Base-by-base conservation (phyloP, 1,140 invertebrate species). In the Trypoxylus dichotomus region DNA sequence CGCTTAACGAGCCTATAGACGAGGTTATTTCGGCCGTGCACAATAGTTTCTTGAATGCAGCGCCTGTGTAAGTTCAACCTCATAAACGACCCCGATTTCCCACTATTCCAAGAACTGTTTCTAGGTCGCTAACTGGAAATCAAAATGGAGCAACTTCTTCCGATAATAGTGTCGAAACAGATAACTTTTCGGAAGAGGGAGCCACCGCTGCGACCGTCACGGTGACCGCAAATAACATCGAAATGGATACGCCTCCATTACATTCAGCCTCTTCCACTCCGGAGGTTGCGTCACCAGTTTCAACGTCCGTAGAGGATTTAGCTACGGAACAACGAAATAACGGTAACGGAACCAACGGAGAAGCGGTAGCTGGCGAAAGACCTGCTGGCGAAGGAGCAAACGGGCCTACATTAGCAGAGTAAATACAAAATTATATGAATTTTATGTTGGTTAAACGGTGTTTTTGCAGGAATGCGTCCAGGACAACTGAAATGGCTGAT, bases 401-500 rank as follows among this genome's bases (percentile, higher is more conserved):
- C 8, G 41, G 19, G 11, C 75, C 27, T 37, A 27, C 47, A 27
- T 42, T 58, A 15, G 25, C 74, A 21, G 47, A 75, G 42, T 58
- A 25, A 75, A 42, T 37, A 15, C 73, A 37, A 3, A 19, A 54
- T n/a, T 54, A n/a, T 32, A 3, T 47, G 8, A 47, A 47, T 47
- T 2, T n/a, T 5, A 0, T 54, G 7, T 54, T 6, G 47, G 7
- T n/a, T 54, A 54, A 54, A 19, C 3, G 15, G 2, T n/a, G 3
- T n/a, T 54, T 54, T 54, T 5, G 47, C 32, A 83, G 83, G 63
- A 82, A 82, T 78, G 83, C 89, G 79, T 85, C 90, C 77, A 83
- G 90, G 15, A 87, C 91, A 1, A 83, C 86, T 29, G 89, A 90
- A 79, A 87, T 93, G 86, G 91, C 90, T 29, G 87, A 89, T 79